Percentiles rank a stretch among this genome's conserved stretches.
phyloP scores from a whole-genome alignment of 2,888 invertebrate genomes.

The Neria commutata region DNA sequence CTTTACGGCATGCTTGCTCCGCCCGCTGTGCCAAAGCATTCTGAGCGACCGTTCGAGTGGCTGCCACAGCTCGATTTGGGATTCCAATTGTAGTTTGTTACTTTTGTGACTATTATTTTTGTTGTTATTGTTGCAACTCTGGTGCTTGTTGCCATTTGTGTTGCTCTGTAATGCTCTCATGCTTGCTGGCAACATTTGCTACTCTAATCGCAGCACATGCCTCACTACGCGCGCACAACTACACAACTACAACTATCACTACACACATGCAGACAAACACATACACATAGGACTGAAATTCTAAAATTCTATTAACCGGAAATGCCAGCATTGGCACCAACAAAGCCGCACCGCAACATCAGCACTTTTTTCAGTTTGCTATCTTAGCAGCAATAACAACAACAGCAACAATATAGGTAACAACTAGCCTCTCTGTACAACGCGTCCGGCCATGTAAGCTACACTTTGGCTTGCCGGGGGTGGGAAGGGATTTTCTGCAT shows the following conservation, averaged over 20 bases:
- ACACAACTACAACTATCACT: neutral
- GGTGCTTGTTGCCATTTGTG: neutral
- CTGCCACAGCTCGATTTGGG: constrained; percentile 2
- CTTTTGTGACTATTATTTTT: neutral
- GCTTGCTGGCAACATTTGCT: neutral
- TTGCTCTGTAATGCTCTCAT: neutral
- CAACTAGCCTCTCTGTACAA: neutral
- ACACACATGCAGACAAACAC: neutral
- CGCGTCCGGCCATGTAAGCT: neutral
- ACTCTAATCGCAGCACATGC: constrained; percentile 1
- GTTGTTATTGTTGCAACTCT: neutral
- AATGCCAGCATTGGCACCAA: neutral
- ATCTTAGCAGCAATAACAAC: neutral
- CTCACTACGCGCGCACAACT: neutral
- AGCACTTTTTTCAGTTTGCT: neutral
- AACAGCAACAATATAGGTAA: neutral
- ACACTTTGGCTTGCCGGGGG: neutral
- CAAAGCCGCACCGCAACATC: neutral
- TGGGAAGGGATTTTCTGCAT: neutral
- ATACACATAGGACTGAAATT: too few relatives aligned
- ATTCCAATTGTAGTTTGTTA: neutral
- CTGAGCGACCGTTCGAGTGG: too few relatives aligned
- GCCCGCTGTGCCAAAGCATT: too few relatives aligned
- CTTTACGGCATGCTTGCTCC: too few relatives aligned
- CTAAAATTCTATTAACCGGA: constrained; percentile 17